phyloP scores from a whole-genome alignment of 2,888 invertebrate genomes.

The Aquatica leii region DNA sequence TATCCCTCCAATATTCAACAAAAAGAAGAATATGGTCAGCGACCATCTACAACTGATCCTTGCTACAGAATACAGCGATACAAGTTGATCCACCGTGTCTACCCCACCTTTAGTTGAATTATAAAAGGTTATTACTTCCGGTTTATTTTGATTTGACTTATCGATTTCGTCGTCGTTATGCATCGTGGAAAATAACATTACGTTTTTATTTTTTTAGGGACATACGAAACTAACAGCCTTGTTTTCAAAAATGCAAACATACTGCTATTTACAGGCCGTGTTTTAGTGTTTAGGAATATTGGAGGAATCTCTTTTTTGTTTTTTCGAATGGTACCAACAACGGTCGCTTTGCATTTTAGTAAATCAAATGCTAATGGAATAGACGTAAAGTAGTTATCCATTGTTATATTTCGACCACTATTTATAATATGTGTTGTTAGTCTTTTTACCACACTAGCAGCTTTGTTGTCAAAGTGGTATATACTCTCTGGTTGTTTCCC shows the following conservation, averaged over 20 bases:
- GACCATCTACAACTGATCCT: background rate
- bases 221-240: background rate
- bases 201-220: constrained; percentile 3
- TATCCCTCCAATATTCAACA: background rate
- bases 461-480: no score
- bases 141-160: background rate
- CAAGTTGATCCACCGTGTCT: background rate
- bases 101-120: background rate
- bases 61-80: background rate
- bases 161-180: background rate
- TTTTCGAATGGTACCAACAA: constrained; percentile 14
- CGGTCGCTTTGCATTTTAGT: constrained; percentile 1
- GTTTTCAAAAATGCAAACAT: background rate
- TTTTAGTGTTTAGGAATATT: constrained; percentile 2
- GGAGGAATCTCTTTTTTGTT: constrained; percentile 12
- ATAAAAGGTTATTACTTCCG: constrained; percentile 2
- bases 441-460: constrained; percentile 13
- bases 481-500: no score
- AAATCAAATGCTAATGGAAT: constrained; percentile 14
- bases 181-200: background rate
- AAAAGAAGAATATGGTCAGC: background rate
- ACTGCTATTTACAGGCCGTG: background rate
- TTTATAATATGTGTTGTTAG: constrained; percentile 12
- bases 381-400: constrained; percentile 15
- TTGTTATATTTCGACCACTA: constrained; percentile 27